Evolutionary conservation across 2,888 invertebrate genomes (phyloP).

Genomic region (Psylliodes chrysocephalus): DNA sequence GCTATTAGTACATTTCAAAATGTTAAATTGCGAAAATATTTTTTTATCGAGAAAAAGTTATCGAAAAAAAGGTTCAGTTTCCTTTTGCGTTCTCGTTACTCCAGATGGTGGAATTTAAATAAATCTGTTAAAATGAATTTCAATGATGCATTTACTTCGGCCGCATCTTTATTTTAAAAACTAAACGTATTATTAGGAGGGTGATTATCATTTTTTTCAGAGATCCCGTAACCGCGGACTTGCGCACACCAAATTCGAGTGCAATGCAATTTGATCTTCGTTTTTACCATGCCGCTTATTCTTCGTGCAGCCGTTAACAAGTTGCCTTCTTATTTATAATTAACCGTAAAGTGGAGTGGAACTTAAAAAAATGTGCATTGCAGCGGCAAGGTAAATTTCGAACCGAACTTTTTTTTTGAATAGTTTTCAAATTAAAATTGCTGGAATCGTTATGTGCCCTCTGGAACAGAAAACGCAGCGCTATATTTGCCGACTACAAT

Average conservation of each 20-base stretch:
- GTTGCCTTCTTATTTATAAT: slow-evolving; percentile 8
- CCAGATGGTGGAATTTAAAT: not conserved
- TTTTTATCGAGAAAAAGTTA: too few species aligned
- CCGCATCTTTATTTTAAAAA: not conserved
- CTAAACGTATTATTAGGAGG: slow-evolving; percentile 8
- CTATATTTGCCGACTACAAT: too few species aligned
- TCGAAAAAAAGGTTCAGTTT: not conserved
- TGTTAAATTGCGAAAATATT: not conserved
- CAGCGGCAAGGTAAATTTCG: not conserved
- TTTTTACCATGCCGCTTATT: slow-evolving; percentile 14
- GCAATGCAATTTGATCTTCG: slow-evolving; percentile 6
- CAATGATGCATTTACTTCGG: not conserved
- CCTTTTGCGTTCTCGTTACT: not conserved
- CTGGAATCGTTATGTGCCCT: too few species aligned
- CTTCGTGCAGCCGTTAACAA: slow-evolving; percentile 12
- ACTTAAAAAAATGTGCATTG: not conserved
- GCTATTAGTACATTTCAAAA: not conserved
- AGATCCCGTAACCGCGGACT: slow-evolving; percentile 9
- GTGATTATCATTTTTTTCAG: slow-evolving; percentile 15
- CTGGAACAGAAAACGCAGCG: too few species aligned
- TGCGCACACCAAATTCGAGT: slow-evolving; percentile 11
- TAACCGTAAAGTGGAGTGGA: slow-evolving; percentile 16
- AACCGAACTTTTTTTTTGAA: too few species aligned
- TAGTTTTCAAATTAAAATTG: too few species aligned
- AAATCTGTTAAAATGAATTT: not conserved